Percentiles rank a stretch among this genome's conserved stretches.
Evolutionary conservation across 2,888 invertebrate genomes (phyloP).

Genomic region (Lutraria lutraria): DNA sequence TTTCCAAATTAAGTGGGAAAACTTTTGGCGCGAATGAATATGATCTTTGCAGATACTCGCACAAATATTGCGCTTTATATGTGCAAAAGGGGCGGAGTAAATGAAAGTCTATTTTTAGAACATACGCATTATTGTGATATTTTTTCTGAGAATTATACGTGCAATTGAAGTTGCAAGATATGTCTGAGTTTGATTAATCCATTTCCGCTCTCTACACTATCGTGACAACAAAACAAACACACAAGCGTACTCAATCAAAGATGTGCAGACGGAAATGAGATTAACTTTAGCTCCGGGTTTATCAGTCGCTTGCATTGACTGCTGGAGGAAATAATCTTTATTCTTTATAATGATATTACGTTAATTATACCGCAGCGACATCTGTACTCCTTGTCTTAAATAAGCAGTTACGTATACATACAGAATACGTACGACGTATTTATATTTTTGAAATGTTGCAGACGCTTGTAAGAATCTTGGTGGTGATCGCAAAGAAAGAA

Average conservation of each 20-base stretch:
- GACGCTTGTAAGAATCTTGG: neutral
- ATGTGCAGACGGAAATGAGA: neutral
- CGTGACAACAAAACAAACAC: neutral
- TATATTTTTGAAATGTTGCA: neutral
- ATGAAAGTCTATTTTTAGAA: neutral
- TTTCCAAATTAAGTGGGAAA: no score
- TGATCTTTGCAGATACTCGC: no score
- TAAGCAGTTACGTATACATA: neutral
- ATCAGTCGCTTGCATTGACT: neutral
- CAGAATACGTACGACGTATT: neutral
- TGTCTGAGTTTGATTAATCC: neutral
- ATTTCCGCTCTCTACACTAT: neutral
- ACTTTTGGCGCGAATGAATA: neutral
- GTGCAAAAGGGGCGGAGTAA: neutral
- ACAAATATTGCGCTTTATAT: neutral
- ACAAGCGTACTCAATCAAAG: neutral
- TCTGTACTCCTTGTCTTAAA: neutral
- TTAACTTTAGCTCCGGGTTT: constrained; percentile 16
- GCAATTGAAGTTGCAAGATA: neutral
- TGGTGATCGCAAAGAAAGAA: neutral
- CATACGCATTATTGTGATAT: neutral
- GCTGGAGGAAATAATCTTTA: neutral
- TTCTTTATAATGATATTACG: neutral
- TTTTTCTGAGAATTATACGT: constrained; percentile 5
- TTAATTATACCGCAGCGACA: neutral